Conservation (phyloP, 2,888 invertebrate species). For the Calliphora vomitoria region DNA sequence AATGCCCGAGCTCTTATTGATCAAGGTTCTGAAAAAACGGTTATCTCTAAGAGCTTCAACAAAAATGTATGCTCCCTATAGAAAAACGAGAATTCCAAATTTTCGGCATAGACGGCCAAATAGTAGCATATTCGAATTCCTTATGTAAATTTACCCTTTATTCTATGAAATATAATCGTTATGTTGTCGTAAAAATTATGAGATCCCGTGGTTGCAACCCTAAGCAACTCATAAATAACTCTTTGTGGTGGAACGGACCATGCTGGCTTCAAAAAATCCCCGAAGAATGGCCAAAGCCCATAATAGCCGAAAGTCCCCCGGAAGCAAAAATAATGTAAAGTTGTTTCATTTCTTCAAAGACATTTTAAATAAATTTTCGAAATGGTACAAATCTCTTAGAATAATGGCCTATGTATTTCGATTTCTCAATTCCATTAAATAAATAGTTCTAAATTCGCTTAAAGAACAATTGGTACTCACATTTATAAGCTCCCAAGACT, state of each 20-base stretch:
- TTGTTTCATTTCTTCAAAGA: neutral
- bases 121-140: neutral
- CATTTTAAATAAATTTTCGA: neutral
- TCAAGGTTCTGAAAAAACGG: slow-evolving; percentile 32
- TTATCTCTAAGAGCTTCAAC: slow-evolving; percentile 25
- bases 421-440: neutral
- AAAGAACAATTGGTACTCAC: neutral
- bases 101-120: neutral
- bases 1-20: slow-evolving; percentile 10
- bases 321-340: neutral
- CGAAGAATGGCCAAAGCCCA: slow-evolving; percentile 50
- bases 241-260: slow-evolving; percentile 67
- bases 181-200: neutral
- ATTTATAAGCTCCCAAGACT: neutral
- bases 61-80: slow-evolving; percentile 10
- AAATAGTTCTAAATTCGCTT: neutral
- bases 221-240: slow-evolving; percentile 25
- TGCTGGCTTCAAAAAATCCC: slow-evolving; percentile 29
- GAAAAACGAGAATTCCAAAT: slow-evolving; percentile 13
- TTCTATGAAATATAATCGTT: neutral
- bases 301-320: neutral
- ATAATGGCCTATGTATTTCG: neutral
- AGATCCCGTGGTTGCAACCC: slow-evolving; percentile 59
- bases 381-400: slow-evolving; percentile 9
- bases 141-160: neutral